These are phyloP conservation scores for Mionectes macconnelli DNA, from an alignment of 2,113 vertebrate species.

Conservation along the genomic window DNA sequence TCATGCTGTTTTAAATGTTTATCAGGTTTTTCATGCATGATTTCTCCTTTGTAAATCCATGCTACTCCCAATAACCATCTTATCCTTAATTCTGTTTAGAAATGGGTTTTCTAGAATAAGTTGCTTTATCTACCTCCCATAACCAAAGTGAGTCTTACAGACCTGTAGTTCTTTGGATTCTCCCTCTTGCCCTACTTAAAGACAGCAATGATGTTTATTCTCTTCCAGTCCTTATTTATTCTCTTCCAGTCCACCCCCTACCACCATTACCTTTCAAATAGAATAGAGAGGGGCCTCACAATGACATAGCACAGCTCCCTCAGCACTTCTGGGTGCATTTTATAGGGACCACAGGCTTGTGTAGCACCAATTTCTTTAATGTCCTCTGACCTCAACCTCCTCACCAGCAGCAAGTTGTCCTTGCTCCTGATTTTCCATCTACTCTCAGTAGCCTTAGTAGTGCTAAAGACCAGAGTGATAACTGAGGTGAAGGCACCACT, in stretches of 20 bases:
- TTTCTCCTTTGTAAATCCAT: background rate
- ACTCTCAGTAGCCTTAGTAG: fast-evolving
- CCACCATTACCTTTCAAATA: background rate
- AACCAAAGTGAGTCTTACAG: background rate
- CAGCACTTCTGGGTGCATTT: background rate
- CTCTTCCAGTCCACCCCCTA: fast-evolving
- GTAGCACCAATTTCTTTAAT: background rate
- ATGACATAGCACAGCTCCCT: background rate
- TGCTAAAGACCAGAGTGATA: fast-evolving
- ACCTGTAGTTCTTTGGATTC: fast-evolving
- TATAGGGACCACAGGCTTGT: background rate
- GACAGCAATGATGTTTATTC: background rate
- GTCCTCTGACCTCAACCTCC: background rate
- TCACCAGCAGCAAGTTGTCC: background rate
- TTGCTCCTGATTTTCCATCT: background rate
- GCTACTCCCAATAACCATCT: background rate
- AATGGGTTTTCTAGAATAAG: background rate
- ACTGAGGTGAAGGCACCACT: fast-evolving
- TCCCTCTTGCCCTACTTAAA: background rate
- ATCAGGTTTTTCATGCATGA: background rate
- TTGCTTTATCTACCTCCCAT: background rate
- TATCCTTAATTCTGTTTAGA: background rate
- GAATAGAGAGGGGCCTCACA: background rate
- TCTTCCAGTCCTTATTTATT: background rate
- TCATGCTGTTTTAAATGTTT: background rate